Percentiles rank a stretch among this genome's conserved stretches.
phyloP scores from a whole-genome alignment of 2,113 vertebrate species.

The Centropus unirufus region DNA sequence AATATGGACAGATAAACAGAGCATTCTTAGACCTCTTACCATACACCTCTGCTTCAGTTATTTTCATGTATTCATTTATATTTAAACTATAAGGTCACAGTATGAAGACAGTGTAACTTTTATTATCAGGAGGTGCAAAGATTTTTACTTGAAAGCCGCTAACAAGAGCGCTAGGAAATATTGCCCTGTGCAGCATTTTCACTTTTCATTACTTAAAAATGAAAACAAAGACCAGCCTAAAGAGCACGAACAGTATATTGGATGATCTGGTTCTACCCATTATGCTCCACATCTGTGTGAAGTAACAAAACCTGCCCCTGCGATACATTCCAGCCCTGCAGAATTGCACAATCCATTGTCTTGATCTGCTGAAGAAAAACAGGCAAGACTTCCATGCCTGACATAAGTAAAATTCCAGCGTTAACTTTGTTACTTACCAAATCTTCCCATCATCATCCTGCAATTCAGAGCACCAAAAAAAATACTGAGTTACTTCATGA shows the following conservation, averaged over 20 bases:
- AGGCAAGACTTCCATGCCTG: background rate
- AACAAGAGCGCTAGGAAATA: background rate
- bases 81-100: background rate
- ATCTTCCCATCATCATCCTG: slow-evolving; percentile 96
- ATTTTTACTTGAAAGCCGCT: background rate
- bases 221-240: background rate
- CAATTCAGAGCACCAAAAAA: slow-evolving; percentile 47
- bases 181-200: background rate
- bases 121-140: background rate
- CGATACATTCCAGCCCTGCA: background rate
- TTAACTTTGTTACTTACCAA: slow-evolving; percentile 82
- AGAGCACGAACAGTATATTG: background rate
- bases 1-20: background rate
- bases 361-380: background rate
- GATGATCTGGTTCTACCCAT: background rate
- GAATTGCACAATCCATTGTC: background rate
- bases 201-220: background rate
- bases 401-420: background rate
- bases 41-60: background rate
- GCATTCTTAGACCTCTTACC: background rate
- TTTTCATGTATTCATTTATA: background rate
- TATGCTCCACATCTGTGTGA: background rate
- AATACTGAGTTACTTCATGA: background rate
- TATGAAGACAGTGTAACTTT: background rate
- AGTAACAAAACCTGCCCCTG: background rate